Conservation (phyloP, 1,140 invertebrate species). For the Drosophila melanica region DNA sequence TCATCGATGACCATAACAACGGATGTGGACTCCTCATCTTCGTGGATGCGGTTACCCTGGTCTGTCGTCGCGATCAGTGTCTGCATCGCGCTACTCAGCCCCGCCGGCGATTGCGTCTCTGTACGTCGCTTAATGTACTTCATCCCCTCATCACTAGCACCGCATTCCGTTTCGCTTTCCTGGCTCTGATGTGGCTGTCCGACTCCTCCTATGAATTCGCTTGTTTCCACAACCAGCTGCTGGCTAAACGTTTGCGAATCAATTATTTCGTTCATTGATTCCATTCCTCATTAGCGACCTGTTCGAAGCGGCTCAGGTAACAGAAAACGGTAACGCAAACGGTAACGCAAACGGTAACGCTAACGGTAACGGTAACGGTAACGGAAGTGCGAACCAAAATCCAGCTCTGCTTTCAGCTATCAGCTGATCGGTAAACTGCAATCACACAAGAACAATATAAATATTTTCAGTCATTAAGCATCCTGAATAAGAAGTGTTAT, state of each 20-base stretch:
- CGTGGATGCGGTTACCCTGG: conserved; percentile 83
- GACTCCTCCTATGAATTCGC: conserved; percentile 71
- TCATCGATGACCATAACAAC: conserved; percentile 85
- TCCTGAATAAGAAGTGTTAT: too few relatives aligned
- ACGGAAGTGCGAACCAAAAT: neutral
- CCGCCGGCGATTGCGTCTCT: conserved; percentile 27
- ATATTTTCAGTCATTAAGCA: neutral
- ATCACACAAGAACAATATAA: neutral
- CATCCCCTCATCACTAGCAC: conserved; percentile 16
- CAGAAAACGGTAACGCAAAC: neutral
- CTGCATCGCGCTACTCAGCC: conserved; percentile 76
- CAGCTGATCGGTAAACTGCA: conserved; percentile 12
- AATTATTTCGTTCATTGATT: conserved; percentile 88
- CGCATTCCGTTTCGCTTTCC: conserved; percentile 25
- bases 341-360: neutral
- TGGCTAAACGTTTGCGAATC: conserved; percentile 87
- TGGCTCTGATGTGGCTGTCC: conserved; percentile 10
- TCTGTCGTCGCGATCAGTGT: conserved; percentile 32
- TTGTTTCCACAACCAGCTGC: conserved; percentile 85
- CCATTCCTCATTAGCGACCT: conserved; percentile 84
- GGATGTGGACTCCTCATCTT: conserved; percentile 67
- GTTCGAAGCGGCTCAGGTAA: neutral
- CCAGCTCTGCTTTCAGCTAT: neutral
- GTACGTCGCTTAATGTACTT: conserved; percentile 78
- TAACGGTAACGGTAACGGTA: neutral